Base-by-base conservation (phyloP, 2,888 invertebrate genomes). In the Boloria euphrosyne region DNA sequence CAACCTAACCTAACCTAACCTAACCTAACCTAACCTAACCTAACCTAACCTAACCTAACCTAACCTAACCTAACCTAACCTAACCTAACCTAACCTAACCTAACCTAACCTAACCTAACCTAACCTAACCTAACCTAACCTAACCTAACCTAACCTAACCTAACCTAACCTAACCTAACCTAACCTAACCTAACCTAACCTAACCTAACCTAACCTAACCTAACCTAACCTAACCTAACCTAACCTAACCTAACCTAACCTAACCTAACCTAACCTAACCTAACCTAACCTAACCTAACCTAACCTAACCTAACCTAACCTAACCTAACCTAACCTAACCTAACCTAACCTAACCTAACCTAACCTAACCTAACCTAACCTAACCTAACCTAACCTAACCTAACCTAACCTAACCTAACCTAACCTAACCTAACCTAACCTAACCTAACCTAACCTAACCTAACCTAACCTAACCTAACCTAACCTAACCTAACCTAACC, bases 41-140 rank as follows among this genome's bases (percentile, higher is more conserved):
- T 52, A 52, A 52, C 52, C 52, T 22, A 22, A 52, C 18, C 52
- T 22, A 22, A 52, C 18, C 52, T 22, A 22, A 52, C 18, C 52
- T 22, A 22, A 52, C 18, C 52, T 22, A 22, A 52, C 18, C 52
- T 22, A 22, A 52, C 18, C 52, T 22, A 22, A 52, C 18, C 52
- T 22, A 22, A 52, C 18, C 52, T 52, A 52, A 52, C 52, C 52
- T 52, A 52, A 52, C 52, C 52, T 52, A 52, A 22, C 52, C 52
- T 52, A 52, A 52, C 52, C 52, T 52, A 52, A 52, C 52, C 52
- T 52, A 52, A 52, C 52, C 52, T 52, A 52, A 52, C 58, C n/a
- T 57, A 49, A 17, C 43, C 18, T 49, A 44, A 52, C 52, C 52
- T 52, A 52, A 27, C 27, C 52, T 52, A 52, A 52, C 52, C 52